These are phyloP conservation scores for Butorides virescens DNA, from an alignment of 2,113 vertebrate species.

Conservation along the genomic window DNA sequence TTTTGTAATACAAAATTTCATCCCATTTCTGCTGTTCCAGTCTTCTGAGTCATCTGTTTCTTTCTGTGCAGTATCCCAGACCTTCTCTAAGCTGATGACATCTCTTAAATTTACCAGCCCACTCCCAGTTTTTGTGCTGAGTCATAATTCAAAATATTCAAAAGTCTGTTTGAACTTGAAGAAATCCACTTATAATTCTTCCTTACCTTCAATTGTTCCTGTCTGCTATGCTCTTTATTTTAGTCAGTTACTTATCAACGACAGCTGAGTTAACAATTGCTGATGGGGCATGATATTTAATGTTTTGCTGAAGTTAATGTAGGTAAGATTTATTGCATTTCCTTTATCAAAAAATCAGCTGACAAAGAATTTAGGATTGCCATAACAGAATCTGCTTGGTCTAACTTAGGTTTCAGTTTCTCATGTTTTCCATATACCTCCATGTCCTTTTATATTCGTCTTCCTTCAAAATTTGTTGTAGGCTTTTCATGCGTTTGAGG, in stretches of 20 bases:
- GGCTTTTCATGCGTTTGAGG: not conserved
- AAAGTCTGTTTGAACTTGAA: conserved; percentile 3
- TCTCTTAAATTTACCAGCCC: conserved; percentile 7
- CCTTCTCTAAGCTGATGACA: not conserved
- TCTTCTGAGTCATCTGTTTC: conserved; percentile 21
- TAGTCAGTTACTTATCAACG: not conserved
- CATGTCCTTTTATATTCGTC: not conserved
- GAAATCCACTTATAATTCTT: not conserved
- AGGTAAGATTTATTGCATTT: not conserved
- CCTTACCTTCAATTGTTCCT: not conserved
- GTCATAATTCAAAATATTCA: conserved; percentile 38
- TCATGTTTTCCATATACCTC: not conserved
- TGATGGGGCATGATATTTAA: not conserved
- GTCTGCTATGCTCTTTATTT: not conserved
- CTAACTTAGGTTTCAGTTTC: not conserved
- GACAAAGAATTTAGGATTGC: not conserved
- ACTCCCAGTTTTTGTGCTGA: conserved; percentile 39
- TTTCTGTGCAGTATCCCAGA: not conserved
- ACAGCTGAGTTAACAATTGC: not conserved
- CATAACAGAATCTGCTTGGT: not conserved
- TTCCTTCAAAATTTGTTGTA: not conserved
- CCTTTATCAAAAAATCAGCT: not conserved
- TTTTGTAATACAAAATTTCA: not conserved
- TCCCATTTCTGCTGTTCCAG: not conserved
- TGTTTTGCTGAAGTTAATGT: not conserved